Evolutionary conservation across 1,140 invertebrate species (phyloP).

Genomic region (Choristoneura fumiferana): DNA sequence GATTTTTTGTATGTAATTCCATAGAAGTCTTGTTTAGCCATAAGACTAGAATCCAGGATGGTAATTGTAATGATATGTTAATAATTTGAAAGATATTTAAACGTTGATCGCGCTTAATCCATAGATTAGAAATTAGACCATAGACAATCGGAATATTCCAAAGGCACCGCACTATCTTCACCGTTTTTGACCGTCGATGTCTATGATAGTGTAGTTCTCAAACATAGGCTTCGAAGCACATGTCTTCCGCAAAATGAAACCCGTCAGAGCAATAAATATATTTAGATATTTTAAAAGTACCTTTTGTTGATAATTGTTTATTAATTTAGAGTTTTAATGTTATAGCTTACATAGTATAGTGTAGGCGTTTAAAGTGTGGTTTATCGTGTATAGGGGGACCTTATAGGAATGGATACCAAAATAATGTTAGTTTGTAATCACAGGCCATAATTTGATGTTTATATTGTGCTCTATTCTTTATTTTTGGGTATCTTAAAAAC

Average conservation of each 20-base stretch:
- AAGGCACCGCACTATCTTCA: neutral
- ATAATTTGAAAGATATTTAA: constrained; percentile 15
- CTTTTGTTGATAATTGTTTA: constrained; percentile 28
- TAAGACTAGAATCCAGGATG: constrained; percentile 10
- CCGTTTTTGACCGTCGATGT: no score
- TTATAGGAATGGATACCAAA: constrained; percentile 30
- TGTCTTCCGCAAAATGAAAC: constrained; percentile 44
- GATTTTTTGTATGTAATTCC: neutral
- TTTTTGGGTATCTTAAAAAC: no score
- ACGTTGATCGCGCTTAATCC: neutral
- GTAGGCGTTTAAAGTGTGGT: constrained; percentile 18
- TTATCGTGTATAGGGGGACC: constrained; percentile 30
- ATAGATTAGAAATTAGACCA: constrained; percentile 18
- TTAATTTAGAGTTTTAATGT: constrained; percentile 43
- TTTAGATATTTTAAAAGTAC: constrained; percentile 32
- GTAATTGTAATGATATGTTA: constrained; percentile 12
- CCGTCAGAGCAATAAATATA: constrained; percentile 46
- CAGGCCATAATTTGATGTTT: constrained; percentile 23
- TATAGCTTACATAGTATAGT: constrained; percentile 36
- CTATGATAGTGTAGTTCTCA: neutral
- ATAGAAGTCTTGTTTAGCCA: neutral
- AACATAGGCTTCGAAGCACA: constrained; percentile 25
- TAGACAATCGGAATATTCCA: constrained; percentile 7
- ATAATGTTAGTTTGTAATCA: constrained; percentile 22
- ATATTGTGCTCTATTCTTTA: neutral